Conservation (phyloP, 2,888 invertebrate species). For the Metopia argyrocephala region DNA sequence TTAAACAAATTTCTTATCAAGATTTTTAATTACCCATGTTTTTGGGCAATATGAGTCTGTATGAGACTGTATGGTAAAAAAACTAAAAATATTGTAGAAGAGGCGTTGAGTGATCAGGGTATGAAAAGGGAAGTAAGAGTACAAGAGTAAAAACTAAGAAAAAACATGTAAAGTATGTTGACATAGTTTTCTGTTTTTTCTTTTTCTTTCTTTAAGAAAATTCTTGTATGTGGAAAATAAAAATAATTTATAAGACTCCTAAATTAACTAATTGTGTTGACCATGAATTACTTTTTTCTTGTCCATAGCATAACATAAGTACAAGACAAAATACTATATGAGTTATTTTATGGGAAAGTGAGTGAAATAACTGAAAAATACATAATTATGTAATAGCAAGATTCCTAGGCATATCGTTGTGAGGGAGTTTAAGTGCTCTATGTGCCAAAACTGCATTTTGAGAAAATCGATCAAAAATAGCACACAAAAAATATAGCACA, state of each 20-base stretch:
- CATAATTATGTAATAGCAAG: neutral
- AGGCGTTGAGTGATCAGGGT: neutral
- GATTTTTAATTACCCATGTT: conserved; percentile 64
- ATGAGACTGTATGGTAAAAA: conserved; percentile 36
- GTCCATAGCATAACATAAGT: conserved; percentile 11
- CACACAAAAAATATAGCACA: too few species aligned
- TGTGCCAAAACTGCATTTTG: too few species aligned
- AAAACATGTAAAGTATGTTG: conserved; percentile 30
- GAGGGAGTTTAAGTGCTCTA: too few species aligned
- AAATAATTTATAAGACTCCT: conserved; percentile 39
- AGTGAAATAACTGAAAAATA: conserved; percentile 9
- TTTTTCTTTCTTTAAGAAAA: neutral
- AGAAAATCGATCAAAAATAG: too few species aligned
- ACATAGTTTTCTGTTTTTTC: too few species aligned
- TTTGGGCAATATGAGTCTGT: conserved; percentile 49
- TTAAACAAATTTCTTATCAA: conserved; percentile 49
- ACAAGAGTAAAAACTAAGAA: neutral
- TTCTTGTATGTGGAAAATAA: neutral
- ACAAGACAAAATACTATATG: neutral
- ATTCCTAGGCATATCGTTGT: too few species aligned
- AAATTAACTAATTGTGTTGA: conserved; percentile 63
- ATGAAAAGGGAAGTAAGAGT: neutral
- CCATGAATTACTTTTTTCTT: conserved; percentile 40
- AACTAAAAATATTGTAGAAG: neutral
- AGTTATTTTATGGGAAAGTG: neutral